phyloP scores from a whole-genome alignment of 2,888 invertebrate genomes.

The Myopa tessellatipennis region DNA sequence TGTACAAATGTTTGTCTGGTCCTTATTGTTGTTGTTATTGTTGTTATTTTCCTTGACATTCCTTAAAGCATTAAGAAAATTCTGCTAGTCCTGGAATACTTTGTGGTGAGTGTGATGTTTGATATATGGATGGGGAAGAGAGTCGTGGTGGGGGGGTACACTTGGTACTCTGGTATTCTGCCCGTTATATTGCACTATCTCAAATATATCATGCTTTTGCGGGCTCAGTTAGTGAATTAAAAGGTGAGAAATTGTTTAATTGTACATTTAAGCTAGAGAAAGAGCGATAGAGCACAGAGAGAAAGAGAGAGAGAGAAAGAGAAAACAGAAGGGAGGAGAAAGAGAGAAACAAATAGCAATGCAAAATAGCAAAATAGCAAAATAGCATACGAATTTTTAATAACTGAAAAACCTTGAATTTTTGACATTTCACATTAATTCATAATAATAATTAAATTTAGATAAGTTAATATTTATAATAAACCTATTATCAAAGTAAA shows the following conservation, averaged over 20 bases:
- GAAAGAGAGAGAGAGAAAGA: background rate
- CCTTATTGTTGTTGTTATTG: background rate
- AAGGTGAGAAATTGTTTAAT: slow-evolving; percentile 24
- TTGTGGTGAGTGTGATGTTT: background rate
- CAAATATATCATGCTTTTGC: background rate
- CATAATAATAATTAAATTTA: too few relatives aligned
- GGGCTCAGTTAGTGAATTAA: slow-evolving; percentile 16
- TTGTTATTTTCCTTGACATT: background rate
- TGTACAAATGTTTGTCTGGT: too few relatives aligned
- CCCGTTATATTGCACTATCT: background rate
- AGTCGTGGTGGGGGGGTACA: too few relatives aligned
- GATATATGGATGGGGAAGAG: background rate
- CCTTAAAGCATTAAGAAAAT: background rate
- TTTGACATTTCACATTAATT: too few relatives aligned
- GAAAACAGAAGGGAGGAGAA: background rate
- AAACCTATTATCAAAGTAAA: too few relatives aligned
- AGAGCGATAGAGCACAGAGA: background rate
- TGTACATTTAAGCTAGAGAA: background rate
- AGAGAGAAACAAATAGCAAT: too few relatives aligned
- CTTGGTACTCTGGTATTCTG: background rate
- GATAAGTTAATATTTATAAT: too few relatives aligned
- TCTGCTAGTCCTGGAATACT: background rate
- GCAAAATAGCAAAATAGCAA: too few relatives aligned
- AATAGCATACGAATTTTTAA: too few relatives aligned
- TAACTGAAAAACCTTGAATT: too few relatives aligned